These are phyloP conservation scores for Scaptomyza tumidula DNA, from an alignment of 2,888 invertebrate genomes.

Conservation along the genomic window DNA sequence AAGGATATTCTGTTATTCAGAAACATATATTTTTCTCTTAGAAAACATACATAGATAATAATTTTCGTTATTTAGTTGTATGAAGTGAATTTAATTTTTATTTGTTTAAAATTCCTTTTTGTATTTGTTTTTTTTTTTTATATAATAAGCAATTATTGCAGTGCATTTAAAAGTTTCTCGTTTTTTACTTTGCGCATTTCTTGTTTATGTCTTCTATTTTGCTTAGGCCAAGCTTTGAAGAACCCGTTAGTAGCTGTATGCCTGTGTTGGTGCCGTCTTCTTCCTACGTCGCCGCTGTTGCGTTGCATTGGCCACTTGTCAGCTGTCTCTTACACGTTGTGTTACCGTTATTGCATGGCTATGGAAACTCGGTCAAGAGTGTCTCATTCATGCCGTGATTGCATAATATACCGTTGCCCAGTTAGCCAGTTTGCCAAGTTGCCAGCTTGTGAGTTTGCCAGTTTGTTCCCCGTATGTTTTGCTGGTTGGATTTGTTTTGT, in stretches of 20 bases:
- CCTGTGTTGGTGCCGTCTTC: not conserved
- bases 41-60: no score
- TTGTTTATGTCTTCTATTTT: constrained; percentile 35
- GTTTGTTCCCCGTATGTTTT: constrained; percentile 20
- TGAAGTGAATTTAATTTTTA: no score
- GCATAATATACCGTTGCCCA: constrained; percentile 81
- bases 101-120: no score
- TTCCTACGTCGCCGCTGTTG: not conserved
- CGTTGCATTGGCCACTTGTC: constrained; percentile 56
- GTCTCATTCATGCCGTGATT: constrained; percentile 83
- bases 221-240: constrained; percentile 31
- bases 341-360: constrained; percentile 80
- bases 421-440: constrained; percentile 35
- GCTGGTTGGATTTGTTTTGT: constrained; percentile 16
- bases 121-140: not conserved
- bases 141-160: not conserved
- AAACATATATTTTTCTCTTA: no score
- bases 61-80: no score
- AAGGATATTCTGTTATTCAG: no score
- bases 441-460: constrained; percentile 1
- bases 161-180: constrained; percentile 22
- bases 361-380: constrained; percentile 84
- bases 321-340: constrained; percentile 77
- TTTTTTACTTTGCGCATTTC: constrained; percentile 14
- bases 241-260: constrained; percentile 67